phyloP scores from a whole-genome alignment of 2,797 vertebrate species.

The Hippocampus kuda region DNA sequence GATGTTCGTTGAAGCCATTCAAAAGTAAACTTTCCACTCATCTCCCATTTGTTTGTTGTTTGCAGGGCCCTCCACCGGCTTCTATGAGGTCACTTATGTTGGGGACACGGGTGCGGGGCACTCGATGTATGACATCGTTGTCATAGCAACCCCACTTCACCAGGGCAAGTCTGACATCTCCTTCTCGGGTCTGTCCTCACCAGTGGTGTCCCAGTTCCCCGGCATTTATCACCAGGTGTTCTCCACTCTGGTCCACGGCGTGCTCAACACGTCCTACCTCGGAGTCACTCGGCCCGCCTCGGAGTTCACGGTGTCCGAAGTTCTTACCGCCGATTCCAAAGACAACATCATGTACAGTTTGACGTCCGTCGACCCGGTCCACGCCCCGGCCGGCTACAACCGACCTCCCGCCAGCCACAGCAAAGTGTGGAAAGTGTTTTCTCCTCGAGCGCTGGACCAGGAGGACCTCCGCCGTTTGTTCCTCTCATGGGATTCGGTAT shows the following conservation, averaged over 20 bases:
- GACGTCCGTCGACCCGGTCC: slow-evolving; percentile 59
- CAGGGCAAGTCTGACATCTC: slow-evolving; percentile 71
- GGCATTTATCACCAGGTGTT: slow-evolving; percentile 71
- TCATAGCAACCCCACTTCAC: slow-evolving; percentile 80
- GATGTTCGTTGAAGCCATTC: not conserved
- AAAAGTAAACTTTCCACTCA: not conserved
- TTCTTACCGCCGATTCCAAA: slow-evolving; percentile 74
- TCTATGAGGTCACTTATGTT: slow-evolving; percentile 76
- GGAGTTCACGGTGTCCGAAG: slow-evolving; percentile 52
- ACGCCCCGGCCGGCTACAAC: slow-evolving; percentile 48
- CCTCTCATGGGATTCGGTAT: slow-evolving; percentile 67
- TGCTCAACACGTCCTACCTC: slow-evolving; percentile 78
- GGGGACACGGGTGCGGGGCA: slow-evolving; percentile 63
- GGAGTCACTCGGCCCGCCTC: slow-evolving; percentile 48
- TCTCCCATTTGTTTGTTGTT: not conserved
- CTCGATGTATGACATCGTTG: slow-evolving; percentile 77
- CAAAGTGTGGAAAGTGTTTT: slow-evolving; percentile 83
- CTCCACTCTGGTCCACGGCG: slow-evolving; percentile 78
- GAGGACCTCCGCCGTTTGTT: slow-evolving; percentile 75
- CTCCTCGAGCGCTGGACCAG: slow-evolving; percentile 61
- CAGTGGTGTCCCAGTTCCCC: slow-evolving; percentile 66
- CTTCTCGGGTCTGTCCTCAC: slow-evolving; percentile 77
- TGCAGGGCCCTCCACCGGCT: slow-evolving; percentile 58
- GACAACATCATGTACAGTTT: slow-evolving; percentile 68
- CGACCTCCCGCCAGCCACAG: slow-evolving; percentile 44